Base-by-base conservation (phyloP, 23 tunicate genomes). In the Ciona savignyi region DNA sequence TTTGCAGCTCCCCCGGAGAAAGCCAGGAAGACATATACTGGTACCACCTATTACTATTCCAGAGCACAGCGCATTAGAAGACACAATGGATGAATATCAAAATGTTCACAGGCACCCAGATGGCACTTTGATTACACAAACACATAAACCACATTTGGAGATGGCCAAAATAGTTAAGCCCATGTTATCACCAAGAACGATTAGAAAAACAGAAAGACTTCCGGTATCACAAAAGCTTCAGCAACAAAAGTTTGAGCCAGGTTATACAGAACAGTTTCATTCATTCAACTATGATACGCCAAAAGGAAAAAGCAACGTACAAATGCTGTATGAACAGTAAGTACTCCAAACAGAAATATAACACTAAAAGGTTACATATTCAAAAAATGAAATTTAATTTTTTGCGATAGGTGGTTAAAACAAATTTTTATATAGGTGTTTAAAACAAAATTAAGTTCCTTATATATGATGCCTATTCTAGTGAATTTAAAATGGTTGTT, bases 31-130 rank as follows among this genome's bases (percentile, higher is more conserved):
- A 65, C 31, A 83, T 4, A 77, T 83, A 51, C 33, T 83, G 1
- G 89, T 83, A 34, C 89, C 89, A 1, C 89, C 82, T 1, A 83
- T 83, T 1, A 56, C 75, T 27, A 83, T 83, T 32, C 89, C 89
- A 34, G 89, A 83, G 32, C 74, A 70, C 30, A 83, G 75, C 51
- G 48, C 65, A 6, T 56, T 74, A 29, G 89, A 81, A 11, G 82
- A 77, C 25, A 66, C 89, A 20, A 64, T 69, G 66, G 72, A 62
- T 30, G 74, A 82, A 27, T 79, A 78, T 27, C 81, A 78, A 3
- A 51, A 66, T 51, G 62, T 79, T 22, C 63, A 70, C 33, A 67
- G 75, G 34, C 85, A 78, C 15, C 89, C 97, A 23, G 97, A 90
- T 60, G 97, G 97, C 28, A 90, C 97, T 4, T 25, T 63, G 4